A percentile compares a stretch with the other conserved stretches of the same genome.
phyloP scores from a whole-genome alignment of 2,888 invertebrate genomes.

The Pediacus dermestoides region DNA sequence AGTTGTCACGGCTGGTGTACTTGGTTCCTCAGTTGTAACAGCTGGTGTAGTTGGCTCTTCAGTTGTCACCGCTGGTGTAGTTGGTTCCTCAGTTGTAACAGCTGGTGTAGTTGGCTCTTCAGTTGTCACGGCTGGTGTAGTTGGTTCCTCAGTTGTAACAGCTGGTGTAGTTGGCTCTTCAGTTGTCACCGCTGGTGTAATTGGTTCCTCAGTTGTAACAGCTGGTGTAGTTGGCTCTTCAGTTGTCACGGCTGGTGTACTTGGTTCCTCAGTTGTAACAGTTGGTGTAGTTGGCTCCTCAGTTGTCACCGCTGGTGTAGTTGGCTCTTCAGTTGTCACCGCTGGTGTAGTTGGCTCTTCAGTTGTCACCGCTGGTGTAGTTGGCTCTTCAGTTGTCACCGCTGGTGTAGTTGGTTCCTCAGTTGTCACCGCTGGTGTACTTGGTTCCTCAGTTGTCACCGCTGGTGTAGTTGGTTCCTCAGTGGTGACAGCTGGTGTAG shows the following conservation, averaged over 20 bases:
- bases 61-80: constrained; percentile 16
- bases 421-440: constrained; percentile 1
- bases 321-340: constrained; percentile 37
- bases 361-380: constrained; percentile 16
- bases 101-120: constrained; percentile 7
- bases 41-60: not conserved
- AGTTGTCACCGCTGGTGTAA: constrained; percentile 1
- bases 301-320: constrained; percentile 30
- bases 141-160: constrained; percentile 26
- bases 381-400: not conserved
- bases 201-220: constrained; percentile 16
- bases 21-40: constrained; percentile 37
- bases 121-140: constrained; percentile 1
- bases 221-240: not conserved
- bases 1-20: constrained; percentile 30
- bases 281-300: constrained; percentile 11
- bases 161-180: constrained; percentile 43
- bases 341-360: not conserved
- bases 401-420: constrained; percentile 7
- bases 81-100: constrained; percentile 1
- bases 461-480: constrained; percentile 43
- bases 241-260: constrained; percentile 4
- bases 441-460: constrained; percentile 26
- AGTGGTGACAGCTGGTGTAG: constrained; percentile 1
- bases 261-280: constrained; percentile 6